Percentiles rank a stretch among this genome's conserved stretches.
Conservation (phyloP, 2,888 invertebrate genomes). For the Ochropleura leucogaster region DNA sequence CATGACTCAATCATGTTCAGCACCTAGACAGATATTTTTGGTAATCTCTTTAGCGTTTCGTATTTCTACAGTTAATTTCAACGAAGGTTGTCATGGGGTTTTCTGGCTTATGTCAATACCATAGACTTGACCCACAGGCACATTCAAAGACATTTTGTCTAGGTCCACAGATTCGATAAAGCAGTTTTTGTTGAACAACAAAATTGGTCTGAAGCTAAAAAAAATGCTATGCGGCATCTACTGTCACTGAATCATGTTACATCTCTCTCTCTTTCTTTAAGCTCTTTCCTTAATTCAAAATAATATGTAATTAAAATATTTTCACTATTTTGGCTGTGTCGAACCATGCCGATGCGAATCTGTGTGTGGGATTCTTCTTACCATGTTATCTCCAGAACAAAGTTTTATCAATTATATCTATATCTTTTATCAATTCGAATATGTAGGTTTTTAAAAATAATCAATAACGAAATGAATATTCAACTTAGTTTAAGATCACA, state of each 20-base stretch:
- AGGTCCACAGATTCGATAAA: background rate
- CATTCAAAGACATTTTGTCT: background rate
- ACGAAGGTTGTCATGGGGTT: background rate
- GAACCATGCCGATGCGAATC: background rate
- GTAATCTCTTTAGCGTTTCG: background rate
- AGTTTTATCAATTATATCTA: too few relatives aligned
- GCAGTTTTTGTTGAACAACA: background rate
- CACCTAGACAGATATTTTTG: background rate
- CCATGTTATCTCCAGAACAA: background rate
- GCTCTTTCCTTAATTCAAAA: too few relatives aligned
- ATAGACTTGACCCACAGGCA: background rate
- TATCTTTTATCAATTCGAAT: too few relatives aligned
- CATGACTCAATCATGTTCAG: background rate
- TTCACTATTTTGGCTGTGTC: background rate
- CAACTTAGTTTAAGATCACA: background rate
- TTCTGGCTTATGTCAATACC: background rate
- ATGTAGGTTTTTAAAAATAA: background rate
- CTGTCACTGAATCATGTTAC: background rate
- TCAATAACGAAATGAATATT: background rate
- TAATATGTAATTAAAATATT: background rate
- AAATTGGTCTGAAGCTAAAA: too few relatives aligned
- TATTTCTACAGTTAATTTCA: background rate
- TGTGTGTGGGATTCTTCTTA: background rate
- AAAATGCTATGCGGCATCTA: background rate
- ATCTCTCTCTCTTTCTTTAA: too few relatives aligned